Evolutionary conservation across 2,113 vertebrate species (phyloP).

Genomic region (Philantomba maxwellii): DNA sequence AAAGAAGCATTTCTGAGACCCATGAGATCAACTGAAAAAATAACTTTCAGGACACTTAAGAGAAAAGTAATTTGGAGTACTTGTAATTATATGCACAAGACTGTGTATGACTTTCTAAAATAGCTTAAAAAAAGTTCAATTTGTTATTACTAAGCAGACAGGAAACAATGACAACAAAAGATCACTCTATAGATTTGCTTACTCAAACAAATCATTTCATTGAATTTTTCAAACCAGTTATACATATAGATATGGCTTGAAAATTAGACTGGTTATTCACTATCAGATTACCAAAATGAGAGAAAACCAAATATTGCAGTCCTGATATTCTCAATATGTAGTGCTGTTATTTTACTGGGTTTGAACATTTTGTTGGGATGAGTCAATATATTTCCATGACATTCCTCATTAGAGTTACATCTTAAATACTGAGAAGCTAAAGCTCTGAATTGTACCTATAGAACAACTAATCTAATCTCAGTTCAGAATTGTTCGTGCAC

Average conservation of each 20-base stretch:
- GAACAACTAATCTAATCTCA: background rate
- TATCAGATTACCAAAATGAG: background rate
- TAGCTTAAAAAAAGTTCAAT: background rate
- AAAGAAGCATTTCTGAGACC: constrained; percentile 44
- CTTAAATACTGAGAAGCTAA: background rate
- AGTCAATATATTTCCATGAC: background rate
- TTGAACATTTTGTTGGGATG: background rate
- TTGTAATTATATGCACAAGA: background rate
- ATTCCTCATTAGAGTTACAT: background rate
- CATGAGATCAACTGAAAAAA: background rate
- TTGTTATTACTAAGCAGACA: background rate
- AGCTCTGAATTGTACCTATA: background rate
- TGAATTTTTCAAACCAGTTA: background rate
- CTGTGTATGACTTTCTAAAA: background rate
- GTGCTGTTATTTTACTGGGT: background rate
- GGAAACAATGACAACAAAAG: background rate
- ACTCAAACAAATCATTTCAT: background rate
- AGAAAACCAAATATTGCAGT: background rate
- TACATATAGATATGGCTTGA: background rate
- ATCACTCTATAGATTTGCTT: background rate
- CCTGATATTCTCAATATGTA: background rate
- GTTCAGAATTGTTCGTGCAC: background rate
- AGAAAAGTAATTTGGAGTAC: constrained; percentile 19
- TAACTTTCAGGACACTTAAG: background rate
- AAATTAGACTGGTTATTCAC: background rate